Base-by-base conservation (phyloP, 2,113 vertebrate species). In the Crotalus horridus region DNA sequence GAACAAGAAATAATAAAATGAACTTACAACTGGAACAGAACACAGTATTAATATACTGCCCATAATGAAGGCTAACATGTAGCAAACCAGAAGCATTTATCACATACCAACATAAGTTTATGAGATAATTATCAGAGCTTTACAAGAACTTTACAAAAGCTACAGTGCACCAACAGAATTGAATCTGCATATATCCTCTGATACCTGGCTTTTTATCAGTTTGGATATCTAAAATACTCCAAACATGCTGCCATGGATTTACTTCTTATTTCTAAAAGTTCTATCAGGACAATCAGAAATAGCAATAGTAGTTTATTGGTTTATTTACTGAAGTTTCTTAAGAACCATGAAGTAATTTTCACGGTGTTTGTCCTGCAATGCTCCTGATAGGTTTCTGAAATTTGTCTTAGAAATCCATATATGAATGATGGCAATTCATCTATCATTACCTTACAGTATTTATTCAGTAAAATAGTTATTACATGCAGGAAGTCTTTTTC, bases 1-100 rank as follows among this genome's bases (percentile, higher is more conserved):
- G 88, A 93, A 89, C 21, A 95, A 85, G 89, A 96, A 95, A 94
- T 1, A 0, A 56, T 88, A 74, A 93, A 95, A 96, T 95, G 94
- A 94, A 91, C 89, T 85, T 91, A 92, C 33, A 88, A 59, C 89
- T n/a, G 85, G 26, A 69, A 64, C 59, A 93, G 51, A 85, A 21
- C 9, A 43, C 4, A 9, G 6, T 95, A 69, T 85, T 56, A 53
- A 91, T 58, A 95, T 94, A 61, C 92, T 91, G 43, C 90, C 87
- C 21, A 21, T 56, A 24, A 9, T 92, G 93, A 69, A n/a, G 8
- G 10, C 54, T 93, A n/a, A 59, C 33, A 48, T 92, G 24, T 2
- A 6, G 93, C 11, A 13, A 93, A 29, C 4, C 92, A 6, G 24
- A 94, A 95, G 54, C 58, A 87, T 15, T 64, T 21, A 26, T 17